Base-by-base conservation (phyloP, 2,797 vertebrate genomes). In the Pitangus sulphuratus region DNA sequence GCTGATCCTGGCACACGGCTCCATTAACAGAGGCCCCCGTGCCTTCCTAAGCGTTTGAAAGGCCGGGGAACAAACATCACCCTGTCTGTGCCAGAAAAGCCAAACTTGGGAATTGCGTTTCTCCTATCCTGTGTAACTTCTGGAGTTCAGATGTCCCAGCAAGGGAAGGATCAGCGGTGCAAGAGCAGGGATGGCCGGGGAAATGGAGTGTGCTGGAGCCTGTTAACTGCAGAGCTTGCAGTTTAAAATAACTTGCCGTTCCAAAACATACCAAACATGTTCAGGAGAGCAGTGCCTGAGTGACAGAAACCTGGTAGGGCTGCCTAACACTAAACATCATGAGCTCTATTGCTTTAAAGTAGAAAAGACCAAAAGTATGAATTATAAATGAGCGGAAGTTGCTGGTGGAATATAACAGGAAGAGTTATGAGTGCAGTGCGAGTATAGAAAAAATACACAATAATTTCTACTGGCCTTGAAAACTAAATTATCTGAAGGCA, bases 351-450 rank as follows among this genome's bases (percentile, higher is more conserved):
- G 48, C 75, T 89, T 83, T 60, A 87, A 83, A 66, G 51, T 39
- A 83, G 76, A 85, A 83, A 83, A 58, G 66, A 94, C 84, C 54
- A 87, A 51, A 89, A 89, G 74, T 39, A 89, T 92, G 17, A 95
- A 88, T 88, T 90, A 78, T 64, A 78, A 68, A 89, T 48, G 53
- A 87, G 48, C 0, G 0, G 40, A 84, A 89, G 21, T 47, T 90
- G 47, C 56, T 84, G 37, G 48, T 80, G 24, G 56, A 94, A 56
- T 37, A 7, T 45, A 84, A 64, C 56, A 28, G 16, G 48, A 9
- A 62, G 92, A 90, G 60, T 66, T 90, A 50, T 1, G 2, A 89
- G 44, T 5, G 24, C 16, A 80, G 48, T 31, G 44, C 74, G 83
- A 76, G 84, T 35, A 48, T 6, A 80, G 60, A 60, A 93, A 84